These are phyloP conservation scores for Scarus forsteni DNA, from an alignment of 2,797 vertebrate genomes.

Conservation along the genomic window DNA sequence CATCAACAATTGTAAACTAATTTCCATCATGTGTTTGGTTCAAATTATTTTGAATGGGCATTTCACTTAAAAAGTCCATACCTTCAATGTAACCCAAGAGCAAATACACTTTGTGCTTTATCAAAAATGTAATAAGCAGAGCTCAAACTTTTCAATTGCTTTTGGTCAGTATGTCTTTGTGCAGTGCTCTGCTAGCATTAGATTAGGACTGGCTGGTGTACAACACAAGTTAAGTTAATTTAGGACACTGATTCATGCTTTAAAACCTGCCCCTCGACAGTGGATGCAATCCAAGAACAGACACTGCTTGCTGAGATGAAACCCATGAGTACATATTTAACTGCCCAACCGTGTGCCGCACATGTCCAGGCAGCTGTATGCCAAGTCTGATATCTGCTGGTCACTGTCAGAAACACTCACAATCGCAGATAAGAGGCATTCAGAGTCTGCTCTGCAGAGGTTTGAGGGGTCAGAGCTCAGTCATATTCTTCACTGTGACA, in stretches of 20 bases:
- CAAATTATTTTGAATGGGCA: too few relatives aligned
- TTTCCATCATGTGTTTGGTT: too few relatives aligned
- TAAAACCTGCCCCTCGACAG: constrained; percentile 15
- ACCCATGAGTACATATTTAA: constrained; percentile 38
- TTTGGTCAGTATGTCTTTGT: too few relatives aligned
- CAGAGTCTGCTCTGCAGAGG: constrained; percentile 26
- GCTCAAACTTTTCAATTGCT: too few relatives aligned
- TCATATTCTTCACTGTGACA: background rate
- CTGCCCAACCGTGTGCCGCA: constrained; percentile 36
- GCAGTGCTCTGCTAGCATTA: background rate
- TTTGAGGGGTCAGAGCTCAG: background rate
- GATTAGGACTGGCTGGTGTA: background rate
- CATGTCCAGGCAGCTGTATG: constrained; percentile 49
- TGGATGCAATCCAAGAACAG: constrained; percentile 38
- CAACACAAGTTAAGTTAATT: constrained; percentile 20
- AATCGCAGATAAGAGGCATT: constrained; percentile 33
- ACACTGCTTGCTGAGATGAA: constrained; percentile 44
- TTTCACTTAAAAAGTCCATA: too few relatives aligned
- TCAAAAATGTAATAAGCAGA: too few relatives aligned
- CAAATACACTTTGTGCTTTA: too few relatives aligned
- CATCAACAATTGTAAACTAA: too few relatives aligned
- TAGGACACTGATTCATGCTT: constrained; percentile 37
- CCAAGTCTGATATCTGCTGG: constrained; percentile 27
- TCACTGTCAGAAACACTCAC: constrained; percentile 52
- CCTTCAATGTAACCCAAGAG: too few relatives aligned